Evolutionary conservation across 1,140 invertebrate species (phyloP).

Genomic region (Drosophila arawakana): DNA sequence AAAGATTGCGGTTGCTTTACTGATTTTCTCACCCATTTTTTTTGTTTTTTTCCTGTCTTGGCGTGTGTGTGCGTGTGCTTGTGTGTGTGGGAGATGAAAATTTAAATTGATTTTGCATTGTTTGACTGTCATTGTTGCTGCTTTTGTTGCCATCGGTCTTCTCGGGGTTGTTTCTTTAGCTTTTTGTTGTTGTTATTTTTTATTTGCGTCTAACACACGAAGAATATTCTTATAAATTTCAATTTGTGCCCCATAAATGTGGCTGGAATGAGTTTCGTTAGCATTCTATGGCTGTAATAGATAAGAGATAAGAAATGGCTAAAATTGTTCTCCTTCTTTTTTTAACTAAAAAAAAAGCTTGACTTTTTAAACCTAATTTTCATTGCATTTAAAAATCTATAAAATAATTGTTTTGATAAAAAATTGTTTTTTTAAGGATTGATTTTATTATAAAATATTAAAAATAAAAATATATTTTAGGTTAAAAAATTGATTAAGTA

Average conservation of each 20-base stretch:
- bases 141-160: constrained; percentile 35
- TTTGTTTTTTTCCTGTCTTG: constrained; percentile 30
- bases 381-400: too few species aligned
- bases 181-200: constrained; percentile 36
- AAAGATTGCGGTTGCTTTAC: constrained; percentile 82
- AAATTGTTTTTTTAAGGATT: too few species aligned
- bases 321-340: background rate
- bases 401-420: too few species aligned
- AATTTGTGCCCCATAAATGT: constrained; percentile 61
- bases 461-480: background rate
- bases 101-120: constrained; percentile 82
- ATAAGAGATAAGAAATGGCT: background rate
- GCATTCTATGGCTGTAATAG: constrained; percentile 16
- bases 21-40: constrained; percentile 80
- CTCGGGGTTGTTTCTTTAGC: constrained; percentile 31
- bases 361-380: background rate
- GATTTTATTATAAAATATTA: background rate
- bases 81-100: constrained; percentile 67
- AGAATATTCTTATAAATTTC: constrained; percentile 67
- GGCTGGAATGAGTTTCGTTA: constrained; percentile 24
- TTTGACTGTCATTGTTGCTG: constrained; percentile 79
- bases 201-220: constrained; percentile 35
- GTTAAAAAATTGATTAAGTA: constrained; percentile 1
- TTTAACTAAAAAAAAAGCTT: background rate
- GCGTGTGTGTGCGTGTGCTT: constrained; percentile 11